phyloP scores from a whole-genome alignment of 2,113 vertebrate genomes.

The Pimephales promelas region DNA sequence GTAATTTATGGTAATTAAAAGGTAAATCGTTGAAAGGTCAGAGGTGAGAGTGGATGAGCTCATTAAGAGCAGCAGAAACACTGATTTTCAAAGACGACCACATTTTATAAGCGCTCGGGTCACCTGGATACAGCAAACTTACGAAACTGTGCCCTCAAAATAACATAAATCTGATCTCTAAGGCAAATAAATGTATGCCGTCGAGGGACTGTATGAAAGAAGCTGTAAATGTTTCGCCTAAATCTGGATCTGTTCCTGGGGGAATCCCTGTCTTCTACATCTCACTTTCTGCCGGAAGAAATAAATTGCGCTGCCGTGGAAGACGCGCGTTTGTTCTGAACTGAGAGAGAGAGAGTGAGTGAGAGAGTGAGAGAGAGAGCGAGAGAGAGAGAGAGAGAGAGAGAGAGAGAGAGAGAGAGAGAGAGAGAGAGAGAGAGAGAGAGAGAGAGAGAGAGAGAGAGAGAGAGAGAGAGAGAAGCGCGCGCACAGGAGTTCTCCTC shows the following conservation, averaged over 20 bases:
- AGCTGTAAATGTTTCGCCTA: conserved; percentile 31
- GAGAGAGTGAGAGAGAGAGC: too few relatives aligned
- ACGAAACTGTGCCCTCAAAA: neutral
- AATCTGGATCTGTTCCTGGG: conserved; percentile 35
- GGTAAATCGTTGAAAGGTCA: neutral
- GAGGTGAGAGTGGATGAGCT: conserved; percentile 12
- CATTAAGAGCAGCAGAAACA: conserved; percentile 10
- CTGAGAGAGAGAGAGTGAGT: neutral
- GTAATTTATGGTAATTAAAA: neutral
- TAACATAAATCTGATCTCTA: conserved; percentile 23
- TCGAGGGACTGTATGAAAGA: neutral
- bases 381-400: neutral
- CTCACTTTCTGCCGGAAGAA: conserved; percentile 27
- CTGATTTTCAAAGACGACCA: neutral
- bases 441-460: neutral
- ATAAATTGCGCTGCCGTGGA: conserved; percentile 12
- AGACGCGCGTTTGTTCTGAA: conserved; percentile 3
- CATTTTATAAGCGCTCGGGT: neutral
- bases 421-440: neutral
- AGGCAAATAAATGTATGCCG: conserved; percentile 13
- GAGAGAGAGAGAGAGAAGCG: neutral
- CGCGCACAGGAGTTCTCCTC: neutral
- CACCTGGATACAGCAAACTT: neutral
- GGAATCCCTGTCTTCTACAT: conserved; percentile 37
- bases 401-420: conserved; percentile 6